phyloP scores from a whole-genome alignment of 2,888 invertebrate species.

The Polylopha cassiicola region DNA sequence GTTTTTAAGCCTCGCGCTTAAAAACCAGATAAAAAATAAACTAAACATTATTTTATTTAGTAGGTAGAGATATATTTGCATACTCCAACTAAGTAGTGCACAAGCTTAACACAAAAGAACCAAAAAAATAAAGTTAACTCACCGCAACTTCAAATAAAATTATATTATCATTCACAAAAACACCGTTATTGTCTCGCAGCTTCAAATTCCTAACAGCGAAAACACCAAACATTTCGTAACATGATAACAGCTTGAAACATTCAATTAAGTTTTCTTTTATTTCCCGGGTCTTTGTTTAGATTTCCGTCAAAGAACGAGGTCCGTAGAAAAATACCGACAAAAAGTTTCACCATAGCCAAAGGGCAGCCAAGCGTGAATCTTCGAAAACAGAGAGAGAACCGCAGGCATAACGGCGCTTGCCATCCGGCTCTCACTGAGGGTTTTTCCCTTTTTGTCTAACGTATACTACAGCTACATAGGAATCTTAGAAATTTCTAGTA shows the following conservation, averaged over 20 bases:
- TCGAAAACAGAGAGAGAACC: slow-evolving; percentile 37
- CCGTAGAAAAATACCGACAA: slow-evolving; percentile 47
- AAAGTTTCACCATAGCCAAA: slow-evolving; percentile 44
- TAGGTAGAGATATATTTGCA: slow-evolving; percentile 7
- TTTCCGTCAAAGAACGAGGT: slow-evolving; percentile 43
- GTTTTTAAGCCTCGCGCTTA: no score
- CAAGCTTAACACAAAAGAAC: slow-evolving; percentile 2
- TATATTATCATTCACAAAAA: slow-evolving; percentile 4
- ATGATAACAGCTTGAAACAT: slow-evolving; percentile 43
- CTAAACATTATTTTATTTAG: no score
- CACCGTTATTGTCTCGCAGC: slow-evolving; percentile 7
- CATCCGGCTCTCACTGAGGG: slow-evolving; percentile 6
- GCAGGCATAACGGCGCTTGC: slow-evolving; percentile 15
- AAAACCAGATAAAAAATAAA: no score
- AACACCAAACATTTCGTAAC: slow-evolving; percentile 38
- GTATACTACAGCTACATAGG: not conserved
- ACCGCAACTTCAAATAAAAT: no score
- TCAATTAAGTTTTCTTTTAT: slow-evolving; percentile 54
- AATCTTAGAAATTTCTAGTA: no score
- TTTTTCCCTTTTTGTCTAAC: slow-evolving; percentile 8
- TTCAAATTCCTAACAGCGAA: slow-evolving; percentile 25
- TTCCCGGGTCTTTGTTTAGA: slow-evolving; percentile 52
- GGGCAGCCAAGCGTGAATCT: slow-evolving; percentile 48
- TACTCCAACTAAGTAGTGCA: slow-evolving; percentile 20
- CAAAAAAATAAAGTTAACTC: no score